phyloP scores from a whole-genome alignment of 2,888 invertebrate species.

The Eremobia ochroleuca region DNA sequence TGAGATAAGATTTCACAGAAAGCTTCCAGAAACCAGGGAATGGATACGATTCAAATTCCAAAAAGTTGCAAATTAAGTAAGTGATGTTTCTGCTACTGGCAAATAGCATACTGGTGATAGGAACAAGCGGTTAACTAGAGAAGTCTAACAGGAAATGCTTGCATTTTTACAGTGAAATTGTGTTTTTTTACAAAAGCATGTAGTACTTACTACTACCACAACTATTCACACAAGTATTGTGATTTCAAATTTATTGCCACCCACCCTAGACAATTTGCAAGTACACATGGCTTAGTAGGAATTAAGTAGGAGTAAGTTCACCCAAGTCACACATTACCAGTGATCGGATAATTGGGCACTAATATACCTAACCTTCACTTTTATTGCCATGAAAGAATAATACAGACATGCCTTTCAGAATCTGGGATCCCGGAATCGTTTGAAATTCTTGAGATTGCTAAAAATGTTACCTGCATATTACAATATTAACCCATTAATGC shows the following conservation, averaged over 20 bases:
- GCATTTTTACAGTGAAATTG: neutral
- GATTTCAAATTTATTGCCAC: neutral
- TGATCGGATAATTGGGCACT: too few species aligned
- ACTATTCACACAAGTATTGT: neutral
- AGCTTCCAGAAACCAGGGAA: neutral
- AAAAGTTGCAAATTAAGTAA: neutral
- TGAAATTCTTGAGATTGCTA: too few species aligned
- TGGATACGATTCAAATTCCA: neutral
- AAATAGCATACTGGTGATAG: neutral
- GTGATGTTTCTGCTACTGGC: neutral
- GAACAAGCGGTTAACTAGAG: neutral
- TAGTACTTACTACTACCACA: neutral
- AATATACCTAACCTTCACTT: too few species aligned
- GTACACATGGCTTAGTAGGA: neutral
- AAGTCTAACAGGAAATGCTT: neutral
- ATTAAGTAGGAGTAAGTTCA: neutral
- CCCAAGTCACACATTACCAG: too few species aligned
- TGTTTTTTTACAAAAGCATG: neutral
- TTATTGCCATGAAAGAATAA: too few species aligned
- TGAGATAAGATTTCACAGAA: conserved; percentile 2
- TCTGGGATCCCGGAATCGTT: too few species aligned
- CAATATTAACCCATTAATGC: too few species aligned
- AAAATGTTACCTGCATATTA: too few species aligned
- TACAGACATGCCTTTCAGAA: too few species aligned
- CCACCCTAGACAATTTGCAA: neutral